Percentiles rank a stretch among this genome's conserved stretches.
Conservation (phyloP, 1,140 invertebrate species). For the Penaeus japonicus region DNA sequence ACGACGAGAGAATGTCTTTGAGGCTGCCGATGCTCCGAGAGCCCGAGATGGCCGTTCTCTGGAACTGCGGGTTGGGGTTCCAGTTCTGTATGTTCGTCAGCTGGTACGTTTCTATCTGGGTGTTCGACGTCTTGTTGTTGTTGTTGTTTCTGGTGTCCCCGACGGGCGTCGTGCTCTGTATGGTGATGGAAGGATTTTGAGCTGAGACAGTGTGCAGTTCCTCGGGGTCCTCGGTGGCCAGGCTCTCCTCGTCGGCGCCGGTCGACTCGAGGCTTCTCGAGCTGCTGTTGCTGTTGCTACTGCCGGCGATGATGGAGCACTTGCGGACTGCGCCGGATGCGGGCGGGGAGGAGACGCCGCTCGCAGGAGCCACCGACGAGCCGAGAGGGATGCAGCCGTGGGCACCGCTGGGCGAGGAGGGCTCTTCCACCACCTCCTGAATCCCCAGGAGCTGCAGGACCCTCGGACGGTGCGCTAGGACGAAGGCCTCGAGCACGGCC, state of each 20-base stretch:
- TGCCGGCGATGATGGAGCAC: not conserved
- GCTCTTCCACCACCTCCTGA: not conserved
- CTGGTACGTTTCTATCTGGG: constrained; percentile 51
- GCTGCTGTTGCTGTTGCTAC: constrained; percentile 12
- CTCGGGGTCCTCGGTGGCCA: not conserved
- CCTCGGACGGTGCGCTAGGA: constrained; percentile 52
- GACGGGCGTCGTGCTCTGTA: not conserved
- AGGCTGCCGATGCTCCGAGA: constrained; percentile 55
- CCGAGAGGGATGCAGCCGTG: not conserved
- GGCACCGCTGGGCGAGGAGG: not conserved
- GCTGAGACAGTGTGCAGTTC: not conserved
- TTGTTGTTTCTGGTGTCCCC: constrained; percentile 46
- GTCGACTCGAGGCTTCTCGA: not conserved
- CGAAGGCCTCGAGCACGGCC: constrained; percentile 58
- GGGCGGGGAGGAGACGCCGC: not conserved
- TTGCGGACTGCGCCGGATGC: constrained; percentile 1
- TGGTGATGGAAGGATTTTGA: constrained; percentile 34
- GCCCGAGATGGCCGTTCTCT: constrained; percentile 42
- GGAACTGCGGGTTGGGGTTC: constrained; percentile 43
- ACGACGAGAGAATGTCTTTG: constrained; percentile 41
- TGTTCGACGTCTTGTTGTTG: constrained; percentile 42
- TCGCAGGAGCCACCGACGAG: not conserved
- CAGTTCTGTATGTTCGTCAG: constrained; percentile 55
- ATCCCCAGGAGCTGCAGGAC: constrained; percentile 56
- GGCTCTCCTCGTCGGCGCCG: constrained; percentile 9